Evolutionary conservation across 2,888 invertebrate genomes (phyloP), one percentile per base, ranked within the genome.

Genomic region (Branchipolynoe longqiensis): DNA sequence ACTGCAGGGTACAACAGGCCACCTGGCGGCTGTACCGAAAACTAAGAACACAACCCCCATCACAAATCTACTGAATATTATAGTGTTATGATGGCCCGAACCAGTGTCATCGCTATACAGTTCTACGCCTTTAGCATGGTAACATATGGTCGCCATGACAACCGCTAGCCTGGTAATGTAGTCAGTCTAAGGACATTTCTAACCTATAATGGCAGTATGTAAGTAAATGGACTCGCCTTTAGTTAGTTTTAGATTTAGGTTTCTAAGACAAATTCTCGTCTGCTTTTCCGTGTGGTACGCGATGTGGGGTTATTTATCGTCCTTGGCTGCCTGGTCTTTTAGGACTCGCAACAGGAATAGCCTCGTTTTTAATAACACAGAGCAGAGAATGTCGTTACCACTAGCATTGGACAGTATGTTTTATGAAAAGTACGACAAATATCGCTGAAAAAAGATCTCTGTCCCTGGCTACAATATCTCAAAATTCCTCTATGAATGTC

Each of bases 31-130:
- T 62, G 25, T 62, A 3, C 25, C 25, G 31, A 25, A 62, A 2
- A 48, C 48, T 48, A n/a, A 62, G 25, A 62, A 18, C 62, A 28
- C 62, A 62, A 4, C 28, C 14, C n/a, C 28, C 12, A 69, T 69
- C 36, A 33, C 48, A 48, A 48, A 12, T 36, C 69, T 69, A 69
- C 69, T 12, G 69, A 69, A 33, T 22, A 69, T 8, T 33, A 38
- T 48, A 31, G 6, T 36, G 18, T 38, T n/a, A 33, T 69, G 69
- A 69, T 69, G 69, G 69, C 33, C 69, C 69, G 69, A 69, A 69
- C 69, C 69, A 69, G 69, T 69, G 38, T n/a, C 69, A 69, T 69
- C 69, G 69, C 69, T 69, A 69, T n/a, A n/a, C n/a, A n/a, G n/a
- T n/a, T 69, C 69, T 69, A 69, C 38, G 38, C 3, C 36, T 22